Percentiles rank a stretch among this genome's conserved stretches.
Evolutionary conservation across 2,797 vertebrate genomes (phyloP).

Genomic region (Micrastur ruficollis): DNA sequence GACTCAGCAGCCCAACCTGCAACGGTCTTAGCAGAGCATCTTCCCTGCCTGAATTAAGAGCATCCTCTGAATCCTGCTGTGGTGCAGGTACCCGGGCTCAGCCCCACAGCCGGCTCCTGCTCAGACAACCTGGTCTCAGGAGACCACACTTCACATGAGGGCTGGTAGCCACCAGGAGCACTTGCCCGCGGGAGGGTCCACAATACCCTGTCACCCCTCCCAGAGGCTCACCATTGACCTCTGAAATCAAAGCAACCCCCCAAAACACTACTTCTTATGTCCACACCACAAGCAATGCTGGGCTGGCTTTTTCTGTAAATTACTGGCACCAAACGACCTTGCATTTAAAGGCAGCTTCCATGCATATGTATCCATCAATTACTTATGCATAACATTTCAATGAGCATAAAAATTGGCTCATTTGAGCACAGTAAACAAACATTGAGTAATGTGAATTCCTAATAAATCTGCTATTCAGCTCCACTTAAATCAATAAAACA

Average conservation of each 20-base stretch:
- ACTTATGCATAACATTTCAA: not conserved
- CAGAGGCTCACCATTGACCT: not conserved
- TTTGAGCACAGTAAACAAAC: not conserved
- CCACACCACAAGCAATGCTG: accelerated
- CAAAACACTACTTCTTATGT: not conserved
- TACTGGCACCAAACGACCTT: accelerated
- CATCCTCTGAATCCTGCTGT: accelerated
- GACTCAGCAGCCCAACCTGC: not conserved
- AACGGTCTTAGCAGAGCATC: not conserved
- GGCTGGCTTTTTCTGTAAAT: not conserved
- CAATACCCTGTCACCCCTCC: not conserved
- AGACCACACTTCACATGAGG: not conserved
- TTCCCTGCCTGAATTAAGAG: not conserved
- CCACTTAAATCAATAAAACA: not conserved
- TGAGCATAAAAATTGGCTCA: not conserved
- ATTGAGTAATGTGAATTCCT: not conserved
- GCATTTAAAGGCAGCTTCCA: not conserved
- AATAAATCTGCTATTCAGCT: not conserved
- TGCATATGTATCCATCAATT: not conserved
- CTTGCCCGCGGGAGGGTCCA: not conserved
- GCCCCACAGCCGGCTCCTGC: not conserved
- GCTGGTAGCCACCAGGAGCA: not conserved
- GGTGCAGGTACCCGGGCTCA: not conserved
- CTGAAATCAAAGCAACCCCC: not conserved
- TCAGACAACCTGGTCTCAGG: not conserved